Evolutionary conservation across 2,113 vertebrate genomes (phyloP).

Genomic region (Ctenodactylus gundi): DNA sequence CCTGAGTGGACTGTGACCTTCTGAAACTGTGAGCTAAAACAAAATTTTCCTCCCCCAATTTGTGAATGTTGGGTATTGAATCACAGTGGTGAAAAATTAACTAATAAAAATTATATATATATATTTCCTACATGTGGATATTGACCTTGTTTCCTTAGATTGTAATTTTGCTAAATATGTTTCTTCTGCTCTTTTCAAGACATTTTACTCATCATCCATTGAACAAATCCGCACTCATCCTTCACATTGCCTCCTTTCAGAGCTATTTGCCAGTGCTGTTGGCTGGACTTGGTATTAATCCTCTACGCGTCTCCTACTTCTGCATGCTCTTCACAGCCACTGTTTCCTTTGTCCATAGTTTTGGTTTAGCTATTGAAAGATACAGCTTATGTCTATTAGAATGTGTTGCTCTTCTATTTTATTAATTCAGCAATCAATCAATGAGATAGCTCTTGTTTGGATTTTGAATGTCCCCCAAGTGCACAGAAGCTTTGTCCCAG

Average conservation of each 20-base stretch:
- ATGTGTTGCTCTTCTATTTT: not conserved
- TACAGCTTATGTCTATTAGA: not conserved
- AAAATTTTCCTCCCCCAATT: too few species aligned
- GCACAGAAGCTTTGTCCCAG: not conserved
- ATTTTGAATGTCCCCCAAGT: not conserved
- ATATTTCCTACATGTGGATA: not conserved
- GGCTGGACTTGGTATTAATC: not conserved
- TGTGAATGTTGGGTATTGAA: too few species aligned
- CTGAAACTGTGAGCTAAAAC: too few species aligned
- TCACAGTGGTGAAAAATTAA: too few species aligned
- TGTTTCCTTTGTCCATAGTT: not conserved
- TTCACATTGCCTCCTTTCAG: not conserved
- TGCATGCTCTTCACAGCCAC: not conserved
- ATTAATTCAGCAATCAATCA: not conserved
- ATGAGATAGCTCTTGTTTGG: not conserved
- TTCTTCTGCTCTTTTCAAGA: not conserved
- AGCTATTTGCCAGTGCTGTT: not conserved
- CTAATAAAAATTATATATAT: too few species aligned
- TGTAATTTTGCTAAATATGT: not conserved
- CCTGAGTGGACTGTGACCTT: too few species aligned
- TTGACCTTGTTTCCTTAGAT: not conserved
- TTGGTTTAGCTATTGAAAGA: not conserved
- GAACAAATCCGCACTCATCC: not conserved
- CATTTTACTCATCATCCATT: not conserved
- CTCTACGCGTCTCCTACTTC: not conserved